phyloP scores from a whole-genome alignment of 2,888 invertebrate genomes.

The Xestia sexstrigata region DNA sequence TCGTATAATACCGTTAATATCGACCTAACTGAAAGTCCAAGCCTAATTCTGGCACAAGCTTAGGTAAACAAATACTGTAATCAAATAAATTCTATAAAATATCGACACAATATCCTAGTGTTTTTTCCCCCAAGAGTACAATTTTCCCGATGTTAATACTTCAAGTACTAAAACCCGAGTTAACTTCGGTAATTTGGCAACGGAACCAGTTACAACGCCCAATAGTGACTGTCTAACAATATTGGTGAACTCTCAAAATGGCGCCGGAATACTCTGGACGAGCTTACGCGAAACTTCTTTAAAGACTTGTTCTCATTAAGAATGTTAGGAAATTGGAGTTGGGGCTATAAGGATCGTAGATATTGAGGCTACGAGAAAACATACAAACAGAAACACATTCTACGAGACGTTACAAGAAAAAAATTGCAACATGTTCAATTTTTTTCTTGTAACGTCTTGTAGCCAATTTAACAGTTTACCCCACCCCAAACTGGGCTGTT shows the following conservation, averaged over 20 bases:
- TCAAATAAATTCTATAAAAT: slow-evolving; percentile 26
- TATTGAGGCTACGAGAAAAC: too few relatives aligned
- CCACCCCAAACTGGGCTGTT: too few relatives aligned
- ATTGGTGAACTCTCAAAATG: slow-evolving; percentile 51
- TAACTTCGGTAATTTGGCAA: slow-evolving; percentile 63
- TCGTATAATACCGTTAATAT: neutral
- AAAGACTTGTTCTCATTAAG: slow-evolving; percentile 40
- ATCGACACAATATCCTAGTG: slow-evolving; percentile 14
- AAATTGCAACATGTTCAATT: too few relatives aligned
- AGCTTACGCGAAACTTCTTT: slow-evolving; percentile 29
- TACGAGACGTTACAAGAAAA: too few relatives aligned
- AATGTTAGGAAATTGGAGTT: slow-evolving; percentile 17
- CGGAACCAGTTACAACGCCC: slow-evolving; percentile 42
- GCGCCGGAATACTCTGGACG: slow-evolving; percentile 15
- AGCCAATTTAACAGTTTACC: too few relatives aligned
- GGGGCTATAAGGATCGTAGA: neutral
- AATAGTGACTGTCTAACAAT: slow-evolving; percentile 40
- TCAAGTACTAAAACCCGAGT: slow-evolving; percentile 15
- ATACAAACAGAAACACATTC: too few relatives aligned
- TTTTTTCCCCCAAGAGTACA: slow-evolving; percentile 1
- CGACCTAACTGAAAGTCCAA: too few relatives aligned
- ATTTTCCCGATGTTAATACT: slow-evolving; percentile 14
- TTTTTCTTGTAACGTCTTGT: too few relatives aligned
- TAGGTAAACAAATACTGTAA: slow-evolving; percentile 8
- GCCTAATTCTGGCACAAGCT: neutral